Percentiles rank a stretch among this genome's conserved stretches.
Conservation (phyloP, 2,113 vertebrate species). For the Orycteropus afer region DNA sequence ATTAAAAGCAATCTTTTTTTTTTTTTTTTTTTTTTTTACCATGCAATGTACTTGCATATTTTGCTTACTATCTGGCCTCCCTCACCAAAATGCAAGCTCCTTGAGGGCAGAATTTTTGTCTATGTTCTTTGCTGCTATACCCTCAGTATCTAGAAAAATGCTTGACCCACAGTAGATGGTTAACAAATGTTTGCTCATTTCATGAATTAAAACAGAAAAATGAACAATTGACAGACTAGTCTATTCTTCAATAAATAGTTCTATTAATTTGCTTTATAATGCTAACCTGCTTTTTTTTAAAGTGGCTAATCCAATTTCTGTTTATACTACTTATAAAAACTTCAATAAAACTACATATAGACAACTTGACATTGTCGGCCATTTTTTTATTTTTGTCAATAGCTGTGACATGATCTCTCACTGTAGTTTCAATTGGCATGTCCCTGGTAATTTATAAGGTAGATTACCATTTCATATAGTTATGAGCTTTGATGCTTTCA, state of each 20-base stretch:
- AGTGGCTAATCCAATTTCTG: not conserved
- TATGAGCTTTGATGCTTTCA: not conserved
- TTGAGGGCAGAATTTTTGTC: not conserved
- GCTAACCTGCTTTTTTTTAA: not conserved
- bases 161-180: not conserved
- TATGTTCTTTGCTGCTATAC: not conserved
- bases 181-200: slow-evolving; percentile 56
- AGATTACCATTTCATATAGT: not conserved
- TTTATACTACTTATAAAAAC: not conserved
- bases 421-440: not conserved
- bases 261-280: not conserved
- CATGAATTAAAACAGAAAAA: not conserved
- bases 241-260: not conserved
- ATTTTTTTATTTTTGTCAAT: not conserved
- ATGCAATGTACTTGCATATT: not conserved
- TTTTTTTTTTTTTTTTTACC: too few species aligned
- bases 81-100: not conserved
- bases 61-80: not conserved
- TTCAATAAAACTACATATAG: not conserved
- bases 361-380: not conserved
- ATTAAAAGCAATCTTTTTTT: not conserved
- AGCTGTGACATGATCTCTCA: not conserved
- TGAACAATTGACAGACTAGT: not conserved
- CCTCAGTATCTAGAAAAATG: not conserved
- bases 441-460: not conserved